Percentiles rank a stretch among this genome's conserved stretches.
phyloP scores from a whole-genome alignment of 1,140 invertebrate genomes.

The Colletes gigas region DNA sequence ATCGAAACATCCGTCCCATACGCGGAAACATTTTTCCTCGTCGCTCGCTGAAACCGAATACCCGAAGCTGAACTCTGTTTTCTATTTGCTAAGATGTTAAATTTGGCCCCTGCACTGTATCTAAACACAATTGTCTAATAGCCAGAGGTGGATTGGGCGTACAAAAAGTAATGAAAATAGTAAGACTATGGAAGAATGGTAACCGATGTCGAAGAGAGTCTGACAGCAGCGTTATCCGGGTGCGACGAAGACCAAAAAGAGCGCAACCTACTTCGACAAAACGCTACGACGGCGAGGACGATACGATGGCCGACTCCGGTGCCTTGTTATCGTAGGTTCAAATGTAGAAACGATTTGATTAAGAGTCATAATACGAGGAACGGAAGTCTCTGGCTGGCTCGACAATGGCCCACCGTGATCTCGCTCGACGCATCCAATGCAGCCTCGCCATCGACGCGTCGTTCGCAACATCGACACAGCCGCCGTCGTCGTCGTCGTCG shows the following conservation, averaged over 20 bases:
- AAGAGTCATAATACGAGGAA: conserved; percentile 76
- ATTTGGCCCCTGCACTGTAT: too few species aligned
- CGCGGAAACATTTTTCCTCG: too few species aligned
- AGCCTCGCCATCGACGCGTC: conserved; percentile 29
- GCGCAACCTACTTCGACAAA: not conserved
- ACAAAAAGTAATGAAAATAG: too few species aligned
- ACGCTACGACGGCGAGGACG: not conserved
- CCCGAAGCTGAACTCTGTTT: too few species aligned
- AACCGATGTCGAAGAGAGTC: too few species aligned
- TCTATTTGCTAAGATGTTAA: too few species aligned
- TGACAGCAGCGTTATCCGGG: too few species aligned
- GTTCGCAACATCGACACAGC: conserved; percentile 34
- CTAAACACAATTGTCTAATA: too few species aligned
- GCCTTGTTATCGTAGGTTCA: conserved; percentile 34
- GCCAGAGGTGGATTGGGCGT: too few species aligned
- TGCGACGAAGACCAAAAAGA: not conserved
- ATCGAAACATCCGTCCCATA: too few species aligned
- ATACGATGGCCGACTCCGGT: conserved; percentile 6
- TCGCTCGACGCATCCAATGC: conserved; percentile 63
- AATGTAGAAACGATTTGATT: conserved; percentile 78
- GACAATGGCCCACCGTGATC: conserved; percentile 67
- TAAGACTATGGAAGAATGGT: too few species aligned
- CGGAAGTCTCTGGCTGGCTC: conserved; percentile 65
- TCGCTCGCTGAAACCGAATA: too few species aligned
- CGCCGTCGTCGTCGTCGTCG: conserved; percentile 37